Conservation (phyloP, 2,888 invertebrate species). For the Trichogramma dendrolimi region DNA sequence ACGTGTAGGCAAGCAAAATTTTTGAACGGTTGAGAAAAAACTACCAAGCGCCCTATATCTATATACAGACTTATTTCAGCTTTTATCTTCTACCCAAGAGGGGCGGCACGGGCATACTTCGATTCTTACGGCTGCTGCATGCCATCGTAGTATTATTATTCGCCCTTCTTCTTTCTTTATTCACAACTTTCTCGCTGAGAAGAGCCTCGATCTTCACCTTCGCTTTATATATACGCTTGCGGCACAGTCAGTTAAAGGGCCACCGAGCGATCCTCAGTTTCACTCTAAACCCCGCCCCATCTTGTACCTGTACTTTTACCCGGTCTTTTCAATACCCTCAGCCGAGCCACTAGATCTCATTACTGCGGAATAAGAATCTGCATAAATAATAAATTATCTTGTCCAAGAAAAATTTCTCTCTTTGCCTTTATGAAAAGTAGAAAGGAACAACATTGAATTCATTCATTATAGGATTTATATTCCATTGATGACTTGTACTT, state of each 20-base stretch:
- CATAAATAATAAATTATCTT: slow-evolving; percentile 8
- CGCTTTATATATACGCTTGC: slow-evolving; percentile 13
- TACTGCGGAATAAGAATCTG: not conserved
- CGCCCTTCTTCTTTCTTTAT: not conserved
- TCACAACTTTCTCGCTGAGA: not conserved
- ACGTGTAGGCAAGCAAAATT: no score
- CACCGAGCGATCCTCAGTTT: slow-evolving; percentile 1
- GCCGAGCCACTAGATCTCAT: slow-evolving; percentile 4
- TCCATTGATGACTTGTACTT: no score
- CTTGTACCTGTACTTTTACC: slow-evolving; percentile 6
- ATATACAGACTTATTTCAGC: not conserved
- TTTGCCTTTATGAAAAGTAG: no score
- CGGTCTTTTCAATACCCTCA: slow-evolving; percentile 2
- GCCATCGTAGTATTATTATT: not conserved
- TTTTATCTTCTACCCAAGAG: no score
- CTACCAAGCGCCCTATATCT: not conserved
- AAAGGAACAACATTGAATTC: no score
- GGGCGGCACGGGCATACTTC: not conserved
- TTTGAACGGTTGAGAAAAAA: no score
- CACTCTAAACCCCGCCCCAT: not conserved
- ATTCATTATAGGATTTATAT: no score
- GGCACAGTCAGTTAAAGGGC: slow-evolving; percentile 13
- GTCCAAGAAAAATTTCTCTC: not conserved
- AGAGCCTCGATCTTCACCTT: slow-evolving; percentile 6
- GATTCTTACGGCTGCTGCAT: not conserved